These are phyloP conservation scores for Cheilosia grossa DNA, from an alignment of 2,888 invertebrate genomes.

Conservation along the genomic window DNA sequence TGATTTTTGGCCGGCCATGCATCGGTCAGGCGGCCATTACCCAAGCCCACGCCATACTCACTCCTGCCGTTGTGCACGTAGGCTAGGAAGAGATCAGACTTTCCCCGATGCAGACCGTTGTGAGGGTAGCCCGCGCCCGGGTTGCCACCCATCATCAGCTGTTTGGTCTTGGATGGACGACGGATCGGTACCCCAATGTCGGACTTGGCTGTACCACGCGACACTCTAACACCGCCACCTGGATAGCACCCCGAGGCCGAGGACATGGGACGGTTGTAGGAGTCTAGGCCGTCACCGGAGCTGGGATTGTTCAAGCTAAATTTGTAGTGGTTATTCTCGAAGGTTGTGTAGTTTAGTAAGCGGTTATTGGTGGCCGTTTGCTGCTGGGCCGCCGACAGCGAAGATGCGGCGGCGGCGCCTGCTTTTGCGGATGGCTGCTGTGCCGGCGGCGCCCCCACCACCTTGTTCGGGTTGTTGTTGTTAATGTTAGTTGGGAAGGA, in stretches of 20 bases:
- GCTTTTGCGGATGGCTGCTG: conserved; percentile 50
- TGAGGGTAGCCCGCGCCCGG: conserved; percentile 75
- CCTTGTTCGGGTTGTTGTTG: conserved; percentile 67
- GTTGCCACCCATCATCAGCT: conserved; percentile 78
- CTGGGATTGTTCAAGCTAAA: conserved; percentile 82
- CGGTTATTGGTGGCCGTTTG: conserved; percentile 79
- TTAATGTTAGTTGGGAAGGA: conserved; percentile 73
- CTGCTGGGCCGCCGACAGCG: conserved; percentile 61
- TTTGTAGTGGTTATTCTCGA: conserved; percentile 83
- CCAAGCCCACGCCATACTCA: conserved; percentile 58
- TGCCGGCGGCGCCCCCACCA: conserved; percentile 32
- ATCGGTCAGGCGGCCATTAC: conserved; percentile 59
- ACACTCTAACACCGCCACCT: conserved; percentile 76
- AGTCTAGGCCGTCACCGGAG: conserved; percentile 74
- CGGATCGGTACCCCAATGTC: conserved; percentile 82
- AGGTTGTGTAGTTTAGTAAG: conserved; percentile 82
- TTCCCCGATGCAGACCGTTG: conserved; percentile 80
- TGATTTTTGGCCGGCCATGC: conserved; percentile 66
- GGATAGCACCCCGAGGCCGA: conserved; percentile 77
- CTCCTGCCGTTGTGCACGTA: conserved; percentile 78
- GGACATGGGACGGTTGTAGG: conserved; percentile 78
- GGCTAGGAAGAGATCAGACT: conserved; percentile 82
- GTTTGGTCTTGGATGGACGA: conserved; percentile 80
- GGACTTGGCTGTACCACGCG: conserved; percentile 82
- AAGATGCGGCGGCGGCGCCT: conserved; percentile 12